Percentiles rank a stretch among this genome's conserved stretches.
phyloP scores from a whole-genome alignment of 2,888 invertebrate genomes.

The Abrostola triplasia region DNA sequence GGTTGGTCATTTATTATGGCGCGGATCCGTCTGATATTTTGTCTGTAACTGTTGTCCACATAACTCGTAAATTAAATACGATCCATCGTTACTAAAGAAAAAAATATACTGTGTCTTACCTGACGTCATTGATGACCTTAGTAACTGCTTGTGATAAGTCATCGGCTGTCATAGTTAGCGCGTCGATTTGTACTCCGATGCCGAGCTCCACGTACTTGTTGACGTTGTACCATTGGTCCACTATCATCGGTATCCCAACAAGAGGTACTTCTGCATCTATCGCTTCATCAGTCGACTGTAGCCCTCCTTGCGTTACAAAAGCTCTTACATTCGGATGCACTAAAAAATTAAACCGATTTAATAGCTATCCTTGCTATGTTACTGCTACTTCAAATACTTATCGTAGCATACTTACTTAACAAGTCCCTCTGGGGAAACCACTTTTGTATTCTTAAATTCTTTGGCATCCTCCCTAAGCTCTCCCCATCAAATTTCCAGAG shows the following conservation, averaged over 20 bases:
- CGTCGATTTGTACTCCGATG: slow-evolving; percentile 42
- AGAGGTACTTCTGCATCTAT: slow-evolving; percentile 57
- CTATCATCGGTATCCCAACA: slow-evolving; percentile 53
- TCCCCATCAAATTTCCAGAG: slow-evolving; percentile 61
- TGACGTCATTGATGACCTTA: slow-evolving; percentile 17
- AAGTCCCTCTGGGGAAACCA: slow-evolving; percentile 63
- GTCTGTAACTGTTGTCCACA: slow-evolving; percentile 28
- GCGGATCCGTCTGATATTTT: slow-evolving; percentile 28
- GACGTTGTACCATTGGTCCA: slow-evolving; percentile 55
- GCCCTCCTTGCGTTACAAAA: slow-evolving; percentile 57
- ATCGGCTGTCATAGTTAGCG: slow-evolving; percentile 14
- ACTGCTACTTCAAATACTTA: neutral
- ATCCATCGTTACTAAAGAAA: too few species aligned
- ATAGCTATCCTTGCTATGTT: neutral
- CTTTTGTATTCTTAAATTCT: slow-evolving; percentile 56
- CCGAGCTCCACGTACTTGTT: slow-evolving; percentile 48
- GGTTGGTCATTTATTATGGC: slow-evolving; percentile 49
- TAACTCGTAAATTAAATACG: neutral
- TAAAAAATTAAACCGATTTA: slow-evolving; percentile 28
- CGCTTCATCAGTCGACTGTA: slow-evolving; percentile 51
- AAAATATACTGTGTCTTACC: slow-evolving; percentile 8
- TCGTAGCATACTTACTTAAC: slow-evolving; percentile 36
- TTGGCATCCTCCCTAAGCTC: slow-evolving; percentile 38
- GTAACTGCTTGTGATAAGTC: slow-evolving; percentile 13
- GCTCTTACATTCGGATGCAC: slow-evolving; percentile 59